Conservation (phyloP, 2,797 vertebrate genomes). For the Brachyrhaphis roseni region DNA sequence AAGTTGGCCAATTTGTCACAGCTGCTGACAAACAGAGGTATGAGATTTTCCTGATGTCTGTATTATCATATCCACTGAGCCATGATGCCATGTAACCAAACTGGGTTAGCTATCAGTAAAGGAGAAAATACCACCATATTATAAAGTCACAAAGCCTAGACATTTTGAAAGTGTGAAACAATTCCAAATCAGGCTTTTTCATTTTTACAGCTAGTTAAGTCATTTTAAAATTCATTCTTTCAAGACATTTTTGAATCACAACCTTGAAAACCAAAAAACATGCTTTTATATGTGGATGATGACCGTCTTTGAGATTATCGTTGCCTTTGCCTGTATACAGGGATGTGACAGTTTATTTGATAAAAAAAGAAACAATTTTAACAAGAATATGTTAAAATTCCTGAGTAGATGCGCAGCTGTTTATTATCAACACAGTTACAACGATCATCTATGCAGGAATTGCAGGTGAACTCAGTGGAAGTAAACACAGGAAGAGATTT, state of each 20-base stretch:
- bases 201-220: neutral
- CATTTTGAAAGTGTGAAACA: neutral
- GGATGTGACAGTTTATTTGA: neutral
- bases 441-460: neutral
- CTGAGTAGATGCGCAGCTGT: neutral
- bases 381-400: neutral
- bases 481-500: neutral
- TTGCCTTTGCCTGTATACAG: neutral
- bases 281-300: neutral
- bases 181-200: neutral
- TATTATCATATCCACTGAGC: slow-evolving; percentile 31
- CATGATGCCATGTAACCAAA: slow-evolving; percentile 17
- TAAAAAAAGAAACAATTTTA: neutral
- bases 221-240: neutral
- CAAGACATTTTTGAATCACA: neutral
- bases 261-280: neutral
- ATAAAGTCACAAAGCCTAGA: neutral
- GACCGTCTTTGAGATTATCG: neutral
- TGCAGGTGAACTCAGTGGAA: neutral
- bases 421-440: neutral
- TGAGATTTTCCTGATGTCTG: slow-evolving; percentile 23
- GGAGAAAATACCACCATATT: neutral
- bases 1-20: slow-evolving; percentile 56
- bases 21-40: slow-evolving; percentile 31
- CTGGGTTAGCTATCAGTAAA: slow-evolving; percentile 60